Evolutionary conservation across 2,888 invertebrate species (phyloP), one percentile per base, ranked within the genome.

Genomic region (Lasioglossum lativentre): DNA sequence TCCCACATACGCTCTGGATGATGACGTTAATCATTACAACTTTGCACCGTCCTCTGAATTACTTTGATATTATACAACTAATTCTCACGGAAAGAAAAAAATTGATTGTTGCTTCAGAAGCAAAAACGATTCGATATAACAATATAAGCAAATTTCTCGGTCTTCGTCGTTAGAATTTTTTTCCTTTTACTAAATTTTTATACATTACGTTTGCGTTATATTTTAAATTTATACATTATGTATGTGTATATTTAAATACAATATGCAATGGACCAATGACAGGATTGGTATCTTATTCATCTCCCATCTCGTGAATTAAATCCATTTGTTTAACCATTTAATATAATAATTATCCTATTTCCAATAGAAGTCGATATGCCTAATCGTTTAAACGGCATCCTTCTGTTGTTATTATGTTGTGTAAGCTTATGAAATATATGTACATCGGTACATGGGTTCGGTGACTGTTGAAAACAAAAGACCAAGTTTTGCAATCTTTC

Each of bases 201-300:
- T 91, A 92, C 91, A 91, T 82, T 83, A 86, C 63, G 85, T 88
- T 89, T 89, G 89, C 79, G 75, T 70, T 90, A 86, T 90, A 86
- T 87, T 88, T 88, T 89, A 86, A 90, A 88, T 91, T 92, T 89
- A 90, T 90, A 92, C 91, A 91, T 84, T 84, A 83, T 83, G 85
- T 88, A 89, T 86, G 87, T 85, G 83, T 90, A 86, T 90, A 86
- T 82, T 89, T 87, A 83, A 91, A 91, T 91, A 91, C 88, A 91
- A 85, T 92, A 87, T 88, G 90, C 90, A 90, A 88, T 89, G 88
- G 82, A 88, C 82, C 90, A 89, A 90, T 86, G 88, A 89, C 47
- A 87, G 83, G 82, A 89, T 89, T 87, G 90, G 83, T 88, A 88
- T 88, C 83, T 87, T 90, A 90, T 79, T 87, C 83, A 83, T 87